Conservation (phyloP, 2,888 invertebrate species). For the Philhelius pedissequus region DNA sequence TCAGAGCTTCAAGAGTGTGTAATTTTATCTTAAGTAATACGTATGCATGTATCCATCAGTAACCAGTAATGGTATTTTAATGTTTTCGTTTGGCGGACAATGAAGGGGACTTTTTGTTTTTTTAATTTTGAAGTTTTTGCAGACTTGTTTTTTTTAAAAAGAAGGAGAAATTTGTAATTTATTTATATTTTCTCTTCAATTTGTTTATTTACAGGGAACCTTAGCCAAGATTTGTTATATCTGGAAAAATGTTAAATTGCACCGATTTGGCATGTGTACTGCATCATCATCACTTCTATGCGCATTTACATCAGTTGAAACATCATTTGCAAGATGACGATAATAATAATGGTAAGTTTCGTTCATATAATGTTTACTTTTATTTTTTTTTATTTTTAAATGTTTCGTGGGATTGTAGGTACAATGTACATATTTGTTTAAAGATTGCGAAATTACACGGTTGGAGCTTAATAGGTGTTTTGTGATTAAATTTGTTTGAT, state of each 20-base stretch:
- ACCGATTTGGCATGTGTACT: constrained; percentile 74
- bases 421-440: not conserved
- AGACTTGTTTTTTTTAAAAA: not conserved
- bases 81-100: constrained; percentile 13
- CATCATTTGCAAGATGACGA: constrained; percentile 73
- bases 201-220: constrained; percentile 36
- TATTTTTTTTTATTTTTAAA: not conserved
- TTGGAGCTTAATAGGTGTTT: not conserved
- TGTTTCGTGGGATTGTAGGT: not conserved
- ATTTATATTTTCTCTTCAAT: constrained; percentile 19
- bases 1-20: constrained; percentile 22
- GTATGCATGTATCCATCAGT: too few relatives aligned
- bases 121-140: not conserved
- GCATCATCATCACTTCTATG: constrained; percentile 75
- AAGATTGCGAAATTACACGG: not conserved
- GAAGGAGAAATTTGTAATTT: constrained; percentile 41
- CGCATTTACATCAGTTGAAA: constrained; percentile 73
- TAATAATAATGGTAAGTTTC: constrained; percentile 70
- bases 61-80: constrained; percentile 40
- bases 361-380: constrained; percentile 68
- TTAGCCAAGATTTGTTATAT: constrained; percentile 3
- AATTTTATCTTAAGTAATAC: constrained; percentile 35
- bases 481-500: not conserved
- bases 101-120: not conserved
- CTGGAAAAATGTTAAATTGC: constrained; percentile 73